Conservation (phyloP, 1,140 invertebrate species). For the Drosophila suzukii region DNA sequence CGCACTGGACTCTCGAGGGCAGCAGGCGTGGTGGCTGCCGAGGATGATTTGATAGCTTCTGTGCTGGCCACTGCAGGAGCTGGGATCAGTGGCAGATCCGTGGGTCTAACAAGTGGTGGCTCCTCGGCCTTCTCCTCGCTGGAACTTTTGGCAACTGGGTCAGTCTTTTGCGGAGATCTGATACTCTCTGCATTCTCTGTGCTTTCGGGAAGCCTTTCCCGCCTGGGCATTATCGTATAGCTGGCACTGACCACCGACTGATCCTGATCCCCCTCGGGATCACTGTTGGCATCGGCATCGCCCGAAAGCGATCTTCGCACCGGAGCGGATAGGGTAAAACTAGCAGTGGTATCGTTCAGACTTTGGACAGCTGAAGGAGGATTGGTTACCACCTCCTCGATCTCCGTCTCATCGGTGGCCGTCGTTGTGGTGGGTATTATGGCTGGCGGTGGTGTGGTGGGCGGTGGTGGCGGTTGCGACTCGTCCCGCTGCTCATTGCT, state of each 20-base stretch:
- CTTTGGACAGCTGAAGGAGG: conserved; percentile 15
- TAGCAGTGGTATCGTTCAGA: conserved; percentile 73
- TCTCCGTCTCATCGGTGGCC: conserved; percentile 61
- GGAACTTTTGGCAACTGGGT: conserved; percentile 48
- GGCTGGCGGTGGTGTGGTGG: conserved; percentile 66
- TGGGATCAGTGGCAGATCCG: conserved; percentile 51
- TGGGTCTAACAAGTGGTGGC: conserved; percentile 46
- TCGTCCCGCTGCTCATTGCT: conserved; percentile 43
- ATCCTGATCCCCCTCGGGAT: conserved; percentile 23
- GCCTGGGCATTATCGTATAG: conserved; percentile 71
- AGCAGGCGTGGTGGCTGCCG: conserved; percentile 46
- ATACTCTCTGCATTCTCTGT: conserved; percentile 10
- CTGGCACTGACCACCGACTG: conserved; percentile 70
- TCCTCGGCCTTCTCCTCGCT: conserved; percentile 9
- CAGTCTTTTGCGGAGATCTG: conserved; percentile 62
- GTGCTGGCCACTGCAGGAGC: conserved; percentile 9
- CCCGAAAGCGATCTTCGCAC: conserved; percentile 31
- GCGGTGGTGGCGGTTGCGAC: conserved; percentile 61
- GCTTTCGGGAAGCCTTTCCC: conserved; percentile 41
- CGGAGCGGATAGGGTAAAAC: conserved; percentile 74
- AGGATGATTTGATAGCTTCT: conserved; percentile 26
- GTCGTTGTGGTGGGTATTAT: conserved; percentile 56
- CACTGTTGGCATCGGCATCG: conserved; percentile 25
- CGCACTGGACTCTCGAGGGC: conserved; percentile 75
- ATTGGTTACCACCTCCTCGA: conserved; percentile 43